Conservation (phyloP, 1,140 invertebrate genomes). For the Plutomurus gul region DNA sequence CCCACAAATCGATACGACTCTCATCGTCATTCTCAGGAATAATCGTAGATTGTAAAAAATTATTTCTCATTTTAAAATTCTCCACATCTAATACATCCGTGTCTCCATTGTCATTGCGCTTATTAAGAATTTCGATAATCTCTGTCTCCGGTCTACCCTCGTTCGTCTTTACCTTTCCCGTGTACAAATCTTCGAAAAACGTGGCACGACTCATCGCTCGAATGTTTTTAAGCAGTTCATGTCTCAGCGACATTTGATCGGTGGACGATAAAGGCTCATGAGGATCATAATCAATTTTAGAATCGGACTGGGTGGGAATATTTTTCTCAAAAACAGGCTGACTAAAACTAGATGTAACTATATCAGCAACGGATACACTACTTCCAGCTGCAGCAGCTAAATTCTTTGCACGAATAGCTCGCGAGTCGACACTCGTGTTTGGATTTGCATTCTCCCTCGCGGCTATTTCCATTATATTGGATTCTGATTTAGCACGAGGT, state of each 20-base stretch:
- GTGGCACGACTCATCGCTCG: constrained; percentile 45
- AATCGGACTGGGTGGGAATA: not conserved
- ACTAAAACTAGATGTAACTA: not conserved
- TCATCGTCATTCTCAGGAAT: not conserved
- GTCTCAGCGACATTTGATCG: constrained; percentile 44
- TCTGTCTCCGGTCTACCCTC: constrained; percentile 29
- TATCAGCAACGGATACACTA: not conserved
- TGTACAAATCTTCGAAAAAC: constrained; percentile 49
- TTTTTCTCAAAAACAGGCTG: constrained; percentile 19
- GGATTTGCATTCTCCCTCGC: not conserved
- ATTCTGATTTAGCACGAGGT: constrained; percentile 1
- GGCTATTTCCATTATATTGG: not conserved
- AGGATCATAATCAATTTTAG: constrained; percentile 20
- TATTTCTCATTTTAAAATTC: not conserved
- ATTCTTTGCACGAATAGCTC: not conserved
- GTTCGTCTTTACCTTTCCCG: not conserved
- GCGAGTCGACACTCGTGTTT: not conserved
- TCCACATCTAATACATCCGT: too few relatives aligned
- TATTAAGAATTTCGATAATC: constrained; percentile 2
- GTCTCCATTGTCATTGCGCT: not conserved
- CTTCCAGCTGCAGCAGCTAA: not conserved
- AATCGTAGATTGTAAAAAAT: not conserved
- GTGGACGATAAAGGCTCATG: constrained; percentile 37
- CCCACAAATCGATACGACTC: constrained; percentile 35
- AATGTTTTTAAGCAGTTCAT: constrained; percentile 48